phyloP scores from a whole-genome alignment of 2,113 vertebrate species.

The Takifugu bimaculatus region DNA sequence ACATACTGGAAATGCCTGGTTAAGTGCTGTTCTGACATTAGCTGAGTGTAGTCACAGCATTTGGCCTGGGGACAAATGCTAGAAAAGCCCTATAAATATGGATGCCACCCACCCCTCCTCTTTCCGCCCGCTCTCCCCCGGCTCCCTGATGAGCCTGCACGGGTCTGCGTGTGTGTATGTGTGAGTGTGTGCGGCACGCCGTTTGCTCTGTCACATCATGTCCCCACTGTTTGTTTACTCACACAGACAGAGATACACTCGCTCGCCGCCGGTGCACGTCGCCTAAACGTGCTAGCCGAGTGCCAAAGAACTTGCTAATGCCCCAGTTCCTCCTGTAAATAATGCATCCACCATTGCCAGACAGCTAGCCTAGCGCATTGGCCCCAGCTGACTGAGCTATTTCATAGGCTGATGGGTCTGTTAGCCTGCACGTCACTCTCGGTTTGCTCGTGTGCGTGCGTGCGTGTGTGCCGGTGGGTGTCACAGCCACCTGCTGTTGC shows the following conservation, averaged over 20 bases:
- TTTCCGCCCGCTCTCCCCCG: constrained; percentile 30
- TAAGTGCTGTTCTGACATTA: constrained; percentile 75
- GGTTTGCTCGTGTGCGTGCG: constrained; percentile 13
- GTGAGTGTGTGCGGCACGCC: constrained; percentile 43
- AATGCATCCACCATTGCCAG: constrained; percentile 49
- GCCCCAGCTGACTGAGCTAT: constrained; percentile 51
- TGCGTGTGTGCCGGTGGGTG: constrained; percentile 18
- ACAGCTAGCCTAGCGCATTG: constrained; percentile 19
- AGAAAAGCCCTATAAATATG: constrained; percentile 73
- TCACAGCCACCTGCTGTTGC: constrained; percentile 44
- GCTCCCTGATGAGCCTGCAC: constrained; percentile 57
- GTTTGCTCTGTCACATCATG: constrained; percentile 63
- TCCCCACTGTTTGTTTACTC: constrained; percentile 71
- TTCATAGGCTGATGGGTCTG: constrained; percentile 59
- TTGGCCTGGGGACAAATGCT: constrained; percentile 72
- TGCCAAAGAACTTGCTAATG: constrained; percentile 60
- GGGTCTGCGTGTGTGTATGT: constrained; percentile 38
- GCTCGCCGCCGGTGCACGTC: constrained; percentile 37
- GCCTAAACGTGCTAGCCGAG: constrained; percentile 40
- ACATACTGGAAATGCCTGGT: constrained; percentile 69
- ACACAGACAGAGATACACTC: constrained; percentile 68
- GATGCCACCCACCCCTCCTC: constrained; percentile 56
- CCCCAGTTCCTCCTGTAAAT: constrained; percentile 53
- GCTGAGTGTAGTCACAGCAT: constrained; percentile 70
- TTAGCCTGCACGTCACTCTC: constrained; percentile 39